phyloP scores from a whole-genome alignment of 2,888 invertebrate species.

The Scaptomyza cyrtandrae region DNA sequence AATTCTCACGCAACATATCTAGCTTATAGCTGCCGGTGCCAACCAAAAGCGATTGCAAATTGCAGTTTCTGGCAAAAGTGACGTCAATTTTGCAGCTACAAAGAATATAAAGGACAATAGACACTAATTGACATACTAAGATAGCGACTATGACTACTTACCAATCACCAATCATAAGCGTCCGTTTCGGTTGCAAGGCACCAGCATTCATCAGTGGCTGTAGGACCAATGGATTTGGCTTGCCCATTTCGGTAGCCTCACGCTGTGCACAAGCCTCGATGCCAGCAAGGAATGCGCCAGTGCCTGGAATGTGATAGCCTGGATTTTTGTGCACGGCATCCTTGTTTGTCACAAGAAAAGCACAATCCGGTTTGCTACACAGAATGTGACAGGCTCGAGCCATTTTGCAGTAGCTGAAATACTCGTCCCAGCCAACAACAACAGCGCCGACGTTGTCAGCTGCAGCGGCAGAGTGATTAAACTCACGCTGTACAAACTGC shows the following conservation, averaged over 20 bases:
- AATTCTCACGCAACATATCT: slow-evolving; percentile 86
- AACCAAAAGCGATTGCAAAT: slow-evolving; percentile 94
- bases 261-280: slow-evolving; percentile 93
- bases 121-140: slow-evolving; percentile 7
- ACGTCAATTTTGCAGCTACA: slow-evolving; percentile 96
- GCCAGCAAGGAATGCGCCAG: slow-evolving; percentile 93
- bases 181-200: slow-evolving; percentile 90
- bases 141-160: slow-evolving; percentile 49
- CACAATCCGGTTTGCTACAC: slow-evolving; percentile 87
- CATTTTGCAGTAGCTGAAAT: slow-evolving; percentile 95
- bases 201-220: slow-evolving; percentile 89
- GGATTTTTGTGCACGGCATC: slow-evolving; percentile 93
- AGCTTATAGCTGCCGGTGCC: slow-evolving; percentile 92
- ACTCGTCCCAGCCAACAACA: slow-evolving; percentile 96
- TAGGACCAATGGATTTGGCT: slow-evolving; percentile 93
- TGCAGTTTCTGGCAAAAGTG: slow-evolving; percentile 93
- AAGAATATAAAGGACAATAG: slow-evolving; percentile 30
- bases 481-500: slow-evolving; percentile 85
- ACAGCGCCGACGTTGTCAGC: slow-evolving; percentile 92
- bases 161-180: slow-evolving; percentile 85
- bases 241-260: slow-evolving; percentile 93
- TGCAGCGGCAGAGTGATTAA: slow-evolving; percentile 87
- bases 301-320: slow-evolving; percentile 90
- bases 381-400: slow-evolving; percentile 95
- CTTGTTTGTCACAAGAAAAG: slow-evolving; percentile 96